These are phyloP conservation scores for Xestia sexstrigata DNA, from an alignment of 2,888 invertebrate species.

Conservation along the genomic window DNA sequence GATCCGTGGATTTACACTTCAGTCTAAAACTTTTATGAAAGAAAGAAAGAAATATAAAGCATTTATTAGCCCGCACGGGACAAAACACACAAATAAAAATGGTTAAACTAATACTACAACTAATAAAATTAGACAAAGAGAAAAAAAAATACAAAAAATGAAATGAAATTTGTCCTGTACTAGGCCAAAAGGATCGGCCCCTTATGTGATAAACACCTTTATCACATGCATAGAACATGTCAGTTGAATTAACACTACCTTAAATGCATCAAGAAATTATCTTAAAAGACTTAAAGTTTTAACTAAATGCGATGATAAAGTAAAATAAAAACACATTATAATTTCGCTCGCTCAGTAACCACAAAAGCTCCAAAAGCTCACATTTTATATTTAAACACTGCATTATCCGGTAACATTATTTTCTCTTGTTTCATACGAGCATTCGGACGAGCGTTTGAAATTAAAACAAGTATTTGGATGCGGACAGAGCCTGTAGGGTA, in stretches of 20 bases:
- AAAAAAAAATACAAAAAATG: no score
- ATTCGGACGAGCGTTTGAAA: conserved; percentile 32
- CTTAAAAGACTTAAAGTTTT: background rate
- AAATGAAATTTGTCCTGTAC: no score
- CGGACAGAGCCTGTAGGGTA: conserved; percentile 31
- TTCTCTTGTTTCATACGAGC: conserved; percentile 30
- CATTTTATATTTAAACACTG: conserved; percentile 25
- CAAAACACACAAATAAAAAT: no score
- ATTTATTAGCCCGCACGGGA: no score
- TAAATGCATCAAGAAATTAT: background rate
- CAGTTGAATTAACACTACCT: background rate
- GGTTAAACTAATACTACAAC: no score
- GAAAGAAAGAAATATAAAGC: no score
- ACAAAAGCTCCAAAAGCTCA: conserved; percentile 11
- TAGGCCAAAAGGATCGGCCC: no score
- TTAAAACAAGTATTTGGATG: conserved; percentile 50
- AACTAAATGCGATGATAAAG: background rate
- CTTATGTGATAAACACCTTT: no score
- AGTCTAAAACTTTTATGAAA: background rate
- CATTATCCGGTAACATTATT: conserved; percentile 37
- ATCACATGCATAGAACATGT: background rate
- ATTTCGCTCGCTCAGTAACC: background rate
- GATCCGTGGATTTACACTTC: background rate
- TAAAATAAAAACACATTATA: background rate
- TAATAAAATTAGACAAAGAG: no score